Evolutionary conservation across 2,888 invertebrate species (phyloP).

Genomic region (Hemaris fuciformis): DNA sequence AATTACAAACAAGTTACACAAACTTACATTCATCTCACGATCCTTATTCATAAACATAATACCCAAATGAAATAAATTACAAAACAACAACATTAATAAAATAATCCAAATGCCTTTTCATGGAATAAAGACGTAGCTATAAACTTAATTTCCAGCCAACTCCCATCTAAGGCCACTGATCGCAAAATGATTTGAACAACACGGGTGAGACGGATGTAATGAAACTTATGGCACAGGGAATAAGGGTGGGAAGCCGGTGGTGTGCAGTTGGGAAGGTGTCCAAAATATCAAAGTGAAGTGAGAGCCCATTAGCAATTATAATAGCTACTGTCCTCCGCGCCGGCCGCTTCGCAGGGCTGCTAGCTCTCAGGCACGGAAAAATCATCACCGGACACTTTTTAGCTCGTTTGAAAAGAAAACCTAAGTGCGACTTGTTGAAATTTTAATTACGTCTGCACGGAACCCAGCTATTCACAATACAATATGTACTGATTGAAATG

Average conservation of each 20-base stretch:
- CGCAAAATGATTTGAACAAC: constrained; percentile 11
- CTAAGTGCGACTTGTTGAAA: background rate
- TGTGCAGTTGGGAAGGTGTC: constrained; percentile 17
- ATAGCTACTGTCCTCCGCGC: constrained; percentile 49
- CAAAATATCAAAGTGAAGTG: constrained; percentile 44
- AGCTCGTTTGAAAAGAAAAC: background rate
- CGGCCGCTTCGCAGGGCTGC: constrained; percentile 13
- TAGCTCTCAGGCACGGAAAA: background rate
- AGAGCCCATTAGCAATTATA: constrained; percentile 72
- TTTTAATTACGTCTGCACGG: background rate
- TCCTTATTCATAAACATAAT: too few species aligned
- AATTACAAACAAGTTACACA: too few species aligned
- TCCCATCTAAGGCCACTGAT: constrained; percentile 20
- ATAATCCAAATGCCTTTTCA: background rate
- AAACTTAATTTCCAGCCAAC: constrained; percentile 1
- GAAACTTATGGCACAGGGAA: constrained; percentile 12
- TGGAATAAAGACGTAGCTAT: constrained; percentile 7
- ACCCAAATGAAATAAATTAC: background rate
- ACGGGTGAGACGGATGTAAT: constrained; percentile 1
- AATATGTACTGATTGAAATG: too few species aligned
- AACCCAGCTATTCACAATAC: background rate
- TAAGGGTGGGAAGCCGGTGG: constrained; percentile 17
- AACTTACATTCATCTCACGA: too few species aligned
- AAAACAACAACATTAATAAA: background rate
- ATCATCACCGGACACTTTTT: background rate